Evolutionary conservation across 2,888 invertebrate species (phyloP), one percentile per base, ranked within the genome.

Genomic region (Drosophila rubida): DNA sequence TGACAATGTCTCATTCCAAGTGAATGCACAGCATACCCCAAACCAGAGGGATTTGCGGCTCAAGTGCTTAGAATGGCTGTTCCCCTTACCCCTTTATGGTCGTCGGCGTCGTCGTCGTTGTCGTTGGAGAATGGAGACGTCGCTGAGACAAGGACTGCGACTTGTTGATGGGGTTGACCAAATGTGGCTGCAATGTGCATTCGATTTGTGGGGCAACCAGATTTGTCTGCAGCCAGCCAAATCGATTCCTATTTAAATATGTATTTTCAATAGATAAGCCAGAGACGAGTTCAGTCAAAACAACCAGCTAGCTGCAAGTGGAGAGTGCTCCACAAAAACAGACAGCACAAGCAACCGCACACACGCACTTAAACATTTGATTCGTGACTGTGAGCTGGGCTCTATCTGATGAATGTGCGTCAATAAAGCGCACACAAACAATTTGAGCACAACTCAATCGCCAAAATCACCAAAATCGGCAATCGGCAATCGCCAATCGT

Each of bases 141-240:
- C 11, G 25, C 9, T 19, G 35, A 27, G 35, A 59, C 25, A 14
- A 42, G 32, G 35, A 53, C 9, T n/a, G 22, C 61, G 63, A 84
- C 85, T 81, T 87, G 87, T 84, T 87, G 87, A 81, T 80, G 50
- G 57, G 69, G 72, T 68, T 82, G 83, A 71, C 85, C 85, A 66
- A 73, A 60, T 37, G 67, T 22, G 67, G 55, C 16, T 60, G 59
- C 59, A 44, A 44, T 19, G 2, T 51, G 59, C 59, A 51, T 27
- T 19, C 4, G 59, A 53, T 25, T 51, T 14, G 48, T 16, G 44
- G 11, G 32, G 32, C 0, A 11, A 32, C 35, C 45, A 16, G 32
- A 37, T 48, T 32, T 39, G 16, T 37, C 35, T 48, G 53, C 41
- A 37, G 35, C 27, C 11, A 19, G 6, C 55, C 55, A 74, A 84